A percentile compares a stretch with the other conserved stretches of the same genome.
Conservation (phyloP, 2,113 vertebrate genomes). For the Calyptommatus sinebrachiatus region DNA sequence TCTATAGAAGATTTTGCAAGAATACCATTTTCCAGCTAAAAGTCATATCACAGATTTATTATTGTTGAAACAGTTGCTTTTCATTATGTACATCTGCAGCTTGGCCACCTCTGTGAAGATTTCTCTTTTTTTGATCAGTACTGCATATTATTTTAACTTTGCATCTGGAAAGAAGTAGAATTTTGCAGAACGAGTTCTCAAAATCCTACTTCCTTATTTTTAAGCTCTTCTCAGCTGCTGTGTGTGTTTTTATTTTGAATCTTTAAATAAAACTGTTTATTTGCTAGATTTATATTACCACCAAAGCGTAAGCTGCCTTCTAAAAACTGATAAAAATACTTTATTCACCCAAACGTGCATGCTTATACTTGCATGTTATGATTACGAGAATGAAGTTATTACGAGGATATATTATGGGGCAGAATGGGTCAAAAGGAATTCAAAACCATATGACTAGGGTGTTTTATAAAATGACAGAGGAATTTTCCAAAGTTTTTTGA, state of each 20-base stretch:
- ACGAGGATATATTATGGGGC: too few relatives aligned
- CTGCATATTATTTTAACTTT: conserved; percentile 70
- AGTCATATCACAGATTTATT: conserved; percentile 76
- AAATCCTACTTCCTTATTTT: conserved; percentile 24
- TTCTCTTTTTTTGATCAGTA: conserved; percentile 67
- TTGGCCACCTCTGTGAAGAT: conserved; percentile 65
- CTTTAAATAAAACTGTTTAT: background rate
- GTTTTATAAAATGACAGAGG: too few relatives aligned
- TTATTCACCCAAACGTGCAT: too few relatives aligned
- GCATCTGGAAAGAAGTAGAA: conserved; percentile 49
- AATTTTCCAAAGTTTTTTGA: too few relatives aligned
- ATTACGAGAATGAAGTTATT: too few relatives aligned
- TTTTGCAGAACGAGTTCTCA: background rate
- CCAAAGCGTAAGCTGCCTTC: too few relatives aligned
- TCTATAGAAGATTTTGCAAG: conserved; percentile 72
- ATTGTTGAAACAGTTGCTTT: conserved; percentile 72
- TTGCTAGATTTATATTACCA: too few relatives aligned
- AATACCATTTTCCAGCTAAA: conserved; percentile 73
- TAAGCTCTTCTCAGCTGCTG: conserved; percentile 3
- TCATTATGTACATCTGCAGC: conserved; percentile 72
- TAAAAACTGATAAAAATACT: too few relatives aligned
- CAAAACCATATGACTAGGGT: too few relatives aligned
- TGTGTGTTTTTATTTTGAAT: background rate
- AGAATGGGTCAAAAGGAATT: too few relatives aligned
- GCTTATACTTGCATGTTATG: too few relatives aligned